Evolutionary conservation across 2,113 vertebrate species (phyloP).

Genomic region (Microtus oregoni): DNA sequence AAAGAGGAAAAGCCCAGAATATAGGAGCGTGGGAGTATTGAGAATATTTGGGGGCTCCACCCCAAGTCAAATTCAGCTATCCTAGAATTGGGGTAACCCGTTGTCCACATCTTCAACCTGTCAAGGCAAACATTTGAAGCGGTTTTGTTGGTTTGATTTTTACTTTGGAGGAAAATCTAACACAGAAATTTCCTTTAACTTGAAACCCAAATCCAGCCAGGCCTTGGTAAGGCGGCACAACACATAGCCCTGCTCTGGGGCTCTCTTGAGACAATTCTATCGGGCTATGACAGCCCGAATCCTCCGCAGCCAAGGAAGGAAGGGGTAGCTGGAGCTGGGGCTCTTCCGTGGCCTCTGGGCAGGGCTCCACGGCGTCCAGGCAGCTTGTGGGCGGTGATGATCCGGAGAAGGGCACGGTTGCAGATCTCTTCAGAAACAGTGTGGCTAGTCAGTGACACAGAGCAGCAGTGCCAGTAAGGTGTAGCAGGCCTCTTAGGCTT

Average conservation of each 20-base stretch:
- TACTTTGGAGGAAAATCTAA: conserved; percentile 46
- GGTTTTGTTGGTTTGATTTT: conserved; percentile 34
- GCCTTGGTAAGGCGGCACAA: not conserved
- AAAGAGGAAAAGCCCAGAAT: not conserved
- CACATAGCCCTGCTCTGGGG: not conserved
- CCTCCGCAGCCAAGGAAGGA: not conserved
- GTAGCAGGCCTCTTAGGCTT: not conserved
- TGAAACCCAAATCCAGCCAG: not conserved
- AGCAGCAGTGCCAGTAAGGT: not conserved
- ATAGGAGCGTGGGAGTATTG: not conserved
- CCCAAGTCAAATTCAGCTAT: not conserved
- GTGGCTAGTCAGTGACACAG: not conserved
- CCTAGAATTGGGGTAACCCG: not conserved
- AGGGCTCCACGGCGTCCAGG: not conserved
- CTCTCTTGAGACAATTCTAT: not conserved
- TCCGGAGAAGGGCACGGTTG: not conserved
- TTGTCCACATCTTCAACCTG: not conserved
- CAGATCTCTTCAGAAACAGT: not conserved
- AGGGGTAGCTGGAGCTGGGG: accelerated
- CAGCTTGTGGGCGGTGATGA: not conserved
- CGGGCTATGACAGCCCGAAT: not conserved
- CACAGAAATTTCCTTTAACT: not conserved
- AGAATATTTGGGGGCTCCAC: not conserved
- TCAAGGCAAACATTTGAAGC: not conserved
- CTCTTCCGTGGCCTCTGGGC: conserved; percentile 49